Conservation (phyloP, 1,140 invertebrate genomes). For the Drosophila nasuta region DNA sequence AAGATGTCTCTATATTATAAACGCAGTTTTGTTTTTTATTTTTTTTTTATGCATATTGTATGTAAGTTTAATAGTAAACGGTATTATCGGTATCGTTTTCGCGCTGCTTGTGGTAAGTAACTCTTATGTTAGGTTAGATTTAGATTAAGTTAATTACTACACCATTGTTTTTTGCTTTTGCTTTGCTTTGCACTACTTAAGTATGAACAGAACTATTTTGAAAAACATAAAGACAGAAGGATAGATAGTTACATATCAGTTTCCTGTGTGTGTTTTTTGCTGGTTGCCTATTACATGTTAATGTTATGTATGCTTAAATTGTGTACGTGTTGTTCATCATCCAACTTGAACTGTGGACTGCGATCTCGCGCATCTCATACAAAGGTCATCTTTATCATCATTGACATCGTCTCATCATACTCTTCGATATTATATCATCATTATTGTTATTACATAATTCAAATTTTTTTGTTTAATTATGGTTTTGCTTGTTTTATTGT, state of each 20-base stretch:
- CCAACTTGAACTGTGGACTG: constrained; percentile 41
- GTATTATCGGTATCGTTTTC: constrained; percentile 55
- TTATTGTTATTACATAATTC: constrained; percentile 78
- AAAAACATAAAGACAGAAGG: constrained; percentile 68
- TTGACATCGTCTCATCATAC: constrained; percentile 30
- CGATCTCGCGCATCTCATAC: constrained; percentile 50
- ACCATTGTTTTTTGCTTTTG: constrained; percentile 59
- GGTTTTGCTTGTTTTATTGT: constrained; percentile 65
- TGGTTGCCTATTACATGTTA: constrained; percentile 57
- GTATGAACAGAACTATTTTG: constrained; percentile 67
- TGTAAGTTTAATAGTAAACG: constrained; percentile 67
- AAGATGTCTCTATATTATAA: constrained; percentile 40
- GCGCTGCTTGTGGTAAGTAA: constrained; percentile 75
- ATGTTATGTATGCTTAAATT: constrained; percentile 62
- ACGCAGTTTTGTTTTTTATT: constrained; percentile 39
- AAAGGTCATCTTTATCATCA: constrained; percentile 49
- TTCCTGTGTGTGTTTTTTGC: constrained; percentile 19
- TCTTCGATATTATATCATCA: constrained; percentile 52
- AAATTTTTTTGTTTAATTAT: constrained; percentile 51
- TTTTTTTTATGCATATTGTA: constrained; percentile 47
- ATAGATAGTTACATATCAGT: constrained; percentile 49
- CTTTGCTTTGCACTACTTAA: constrained; percentile 70
- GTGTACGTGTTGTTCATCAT: constrained; percentile 46
- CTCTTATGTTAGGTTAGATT: constrained; percentile 72
- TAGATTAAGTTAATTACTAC: constrained; percentile 77